Evolutionary conservation across 2,113 vertebrate genomes (phyloP).

Genomic region (Brevimyrus niger): DNA sequence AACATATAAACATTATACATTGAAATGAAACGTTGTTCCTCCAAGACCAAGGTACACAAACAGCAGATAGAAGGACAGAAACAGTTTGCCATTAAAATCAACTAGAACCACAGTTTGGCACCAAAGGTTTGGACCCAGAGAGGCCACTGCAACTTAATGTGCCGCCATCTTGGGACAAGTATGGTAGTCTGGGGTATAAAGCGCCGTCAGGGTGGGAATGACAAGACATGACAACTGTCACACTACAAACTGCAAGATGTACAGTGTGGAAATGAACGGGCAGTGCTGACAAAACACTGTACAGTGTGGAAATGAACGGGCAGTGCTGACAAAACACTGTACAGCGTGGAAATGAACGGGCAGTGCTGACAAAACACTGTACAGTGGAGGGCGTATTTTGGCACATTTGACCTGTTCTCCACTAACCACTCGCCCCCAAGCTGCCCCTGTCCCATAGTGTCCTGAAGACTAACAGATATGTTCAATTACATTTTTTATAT

Average conservation of each 20-base stretch:
- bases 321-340: not conserved
- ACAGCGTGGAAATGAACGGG: not conserved
- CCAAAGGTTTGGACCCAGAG: too few relatives aligned
- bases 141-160: too few relatives aligned
- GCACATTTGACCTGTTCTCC: not conserved
- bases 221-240: too few relatives aligned
- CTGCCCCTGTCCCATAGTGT: slow-evolving; percentile 39
- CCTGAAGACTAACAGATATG: not conserved
- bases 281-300: not conserved
- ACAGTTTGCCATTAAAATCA: too few relatives aligned
- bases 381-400: not conserved
- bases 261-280: not conserved
- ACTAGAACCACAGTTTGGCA: too few relatives aligned
- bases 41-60: not conserved
- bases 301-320: not conserved
- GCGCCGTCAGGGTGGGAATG: too few relatives aligned
- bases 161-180: too few relatives aligned
- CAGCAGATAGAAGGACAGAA: too few relatives aligned
- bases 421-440: slow-evolving; percentile 40
- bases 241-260: not conserved
- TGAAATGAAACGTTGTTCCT: too few relatives aligned
- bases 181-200: too few relatives aligned
- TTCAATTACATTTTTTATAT: not conserved
- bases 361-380: not conserved
- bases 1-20: not conserved